Percentiles rank a stretch among this genome's conserved stretches.
These are phyloP conservation scores for Camptogramma bilineatum DNA, from an alignment of 2,888 invertebrate species.

Conservation along the genomic window DNA sequence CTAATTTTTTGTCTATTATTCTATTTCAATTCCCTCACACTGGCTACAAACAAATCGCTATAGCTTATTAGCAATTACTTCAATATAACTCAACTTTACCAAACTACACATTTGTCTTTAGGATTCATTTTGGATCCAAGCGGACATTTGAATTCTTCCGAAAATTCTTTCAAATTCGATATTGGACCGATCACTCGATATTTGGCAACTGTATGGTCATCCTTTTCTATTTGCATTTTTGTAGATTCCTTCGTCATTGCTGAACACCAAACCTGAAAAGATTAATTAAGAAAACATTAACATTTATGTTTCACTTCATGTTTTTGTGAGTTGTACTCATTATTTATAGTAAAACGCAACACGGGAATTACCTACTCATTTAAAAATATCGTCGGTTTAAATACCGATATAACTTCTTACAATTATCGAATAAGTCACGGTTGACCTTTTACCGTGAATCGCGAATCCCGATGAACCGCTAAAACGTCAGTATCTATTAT, in stretches of 20 bases:
- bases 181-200: slow-evolving; percentile 94
- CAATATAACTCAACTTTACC: slow-evolving; percentile 81
- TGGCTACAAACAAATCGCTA: slow-evolving; percentile 25
- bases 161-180: slow-evolving; percentile 94
- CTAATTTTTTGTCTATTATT: slow-evolving; percentile 21
- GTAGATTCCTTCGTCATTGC: slow-evolving; percentile 93
- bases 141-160: slow-evolving; percentile 91
- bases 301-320: background rate
- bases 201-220: slow-evolving; percentile 95
- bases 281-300: slow-evolving; percentile 14
- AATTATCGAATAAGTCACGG: too few species aligned
- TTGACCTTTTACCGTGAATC: too few species aligned
- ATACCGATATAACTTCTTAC: too few species aligned
- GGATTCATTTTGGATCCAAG: slow-evolving; percentile 94
- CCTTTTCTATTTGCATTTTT: slow-evolving; percentile 95
- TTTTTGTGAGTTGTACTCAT: too few species aligned
- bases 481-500: too few species aligned
- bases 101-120: slow-evolving; percentile 93
- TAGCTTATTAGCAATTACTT: slow-evolving; percentile 29
- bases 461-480: too few species aligned
- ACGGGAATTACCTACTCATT: too few species aligned
- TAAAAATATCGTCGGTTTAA: too few species aligned
- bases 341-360: too few species aligned
- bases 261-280: slow-evolving; percentile 94
- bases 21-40: slow-evolving; percentile 24